Base-by-base conservation (phyloP, 2,888 invertebrate species). In the Eupithecia tripunctaria region DNA sequence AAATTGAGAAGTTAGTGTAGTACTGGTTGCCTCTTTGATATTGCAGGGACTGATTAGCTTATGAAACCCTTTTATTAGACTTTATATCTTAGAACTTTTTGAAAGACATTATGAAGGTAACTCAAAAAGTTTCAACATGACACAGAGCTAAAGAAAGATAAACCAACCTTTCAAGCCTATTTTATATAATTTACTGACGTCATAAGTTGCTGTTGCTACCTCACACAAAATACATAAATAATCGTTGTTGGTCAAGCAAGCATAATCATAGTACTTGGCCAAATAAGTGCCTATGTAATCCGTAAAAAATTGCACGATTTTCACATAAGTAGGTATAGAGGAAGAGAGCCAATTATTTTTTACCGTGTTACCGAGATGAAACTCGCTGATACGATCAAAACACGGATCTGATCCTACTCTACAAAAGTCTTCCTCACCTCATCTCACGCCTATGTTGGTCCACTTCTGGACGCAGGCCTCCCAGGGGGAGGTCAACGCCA, bases 331-430 rank as follows among this genome's bases (percentile, higher is more conserved):
- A n/a, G n/a, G n/a, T n/a, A 66, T 60, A 51, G 56, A 56, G 14
- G 36, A 43, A 29, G n/a, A 29, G 41, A 68, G 47, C 63, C 63
- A 72, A 72, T 65, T 72, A 69, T 64, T 65, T 72, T n/a, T 47
- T 66, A 68, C 60, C 65, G 41, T 12, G 66, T 68, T 66, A 68
- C n/a, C 27, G 71, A 71, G 73, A 74, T 72, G 72, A 72, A 76
- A 74, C 70, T 62, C 15, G 15, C 60, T 70, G 73, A 76, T 76
- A 73, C 14, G 65, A 43, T 60, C 66, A 60, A 47, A 66, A 41
- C 70, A 68, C 71, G 71, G 65, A 63, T n/a, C n/a, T 18, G 18
- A 21, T n/a, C n/a, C 0, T 36, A 18, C 1, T 63, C 32, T 14
- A 32, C 27, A 32, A 5, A 43, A 4, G 47, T n/a, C 47, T 47